Percentiles rank a stretch among this genome's conserved stretches.
Conservation (phyloP, 2,888 invertebrate species). For the Drosophila antonietae region DNA sequence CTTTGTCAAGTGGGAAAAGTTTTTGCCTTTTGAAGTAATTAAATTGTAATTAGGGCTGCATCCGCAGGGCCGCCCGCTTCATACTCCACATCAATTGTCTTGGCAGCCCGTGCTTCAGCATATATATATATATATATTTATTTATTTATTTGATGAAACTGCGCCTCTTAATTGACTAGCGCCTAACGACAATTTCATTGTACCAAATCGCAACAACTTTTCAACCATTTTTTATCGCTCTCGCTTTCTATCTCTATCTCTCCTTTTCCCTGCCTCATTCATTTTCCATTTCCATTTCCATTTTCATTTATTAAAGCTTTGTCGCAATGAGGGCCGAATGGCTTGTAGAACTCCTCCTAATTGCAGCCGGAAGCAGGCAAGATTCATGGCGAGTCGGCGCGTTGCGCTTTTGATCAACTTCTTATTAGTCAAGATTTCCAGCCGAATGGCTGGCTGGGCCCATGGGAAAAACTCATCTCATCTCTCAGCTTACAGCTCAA, state of each 20-base stretch:
- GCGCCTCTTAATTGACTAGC: conserved; percentile 62
- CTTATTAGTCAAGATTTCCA: conserved; percentile 50
- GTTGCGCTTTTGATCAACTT: conserved; percentile 63
- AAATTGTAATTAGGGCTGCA: conserved; percentile 85
- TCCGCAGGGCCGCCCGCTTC: conserved; percentile 51
- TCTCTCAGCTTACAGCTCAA: background rate
- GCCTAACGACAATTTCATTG: conserved; percentile 70
- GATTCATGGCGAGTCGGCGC: conserved; percentile 33
- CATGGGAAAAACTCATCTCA: conserved; percentile 58
- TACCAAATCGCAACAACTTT: conserved; percentile 70
- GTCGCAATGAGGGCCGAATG: conserved; percentile 32
- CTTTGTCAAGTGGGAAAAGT: conserved; percentile 82
- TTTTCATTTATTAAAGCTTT: conserved; percentile 46
- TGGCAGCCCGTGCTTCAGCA: conserved; percentile 57
- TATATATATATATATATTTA: conserved; percentile 24
- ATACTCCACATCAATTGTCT: conserved; percentile 62
- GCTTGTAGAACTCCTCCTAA: conserved; percentile 52
- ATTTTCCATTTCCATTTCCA: conserved; percentile 54
- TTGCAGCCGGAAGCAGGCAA: conserved; percentile 57
- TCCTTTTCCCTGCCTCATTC: background rate
- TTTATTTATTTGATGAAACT: conserved; percentile 25
- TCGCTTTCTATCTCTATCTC: background rate
- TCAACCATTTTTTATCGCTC: conserved; percentile 49
- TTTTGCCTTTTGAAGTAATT: conserved; percentile 78
- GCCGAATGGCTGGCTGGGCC: conserved; percentile 51